These are phyloP conservation scores for Prunella himalayana DNA, from an alignment of 2,113 vertebrate species.

Conservation along the genomic window DNA sequence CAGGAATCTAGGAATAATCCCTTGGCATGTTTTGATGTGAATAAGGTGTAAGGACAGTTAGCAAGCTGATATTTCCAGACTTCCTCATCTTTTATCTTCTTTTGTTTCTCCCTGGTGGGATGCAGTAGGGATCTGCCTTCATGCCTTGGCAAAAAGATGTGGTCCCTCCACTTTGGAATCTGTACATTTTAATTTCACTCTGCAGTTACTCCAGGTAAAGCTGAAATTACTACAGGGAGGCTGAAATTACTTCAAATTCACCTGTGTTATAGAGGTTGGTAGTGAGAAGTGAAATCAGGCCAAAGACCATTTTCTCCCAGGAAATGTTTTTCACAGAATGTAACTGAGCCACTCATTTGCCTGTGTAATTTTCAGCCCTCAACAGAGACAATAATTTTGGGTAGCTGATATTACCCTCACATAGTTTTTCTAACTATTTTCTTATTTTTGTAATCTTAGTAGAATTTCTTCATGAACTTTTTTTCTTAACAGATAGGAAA, in stretches of 20 bases:
- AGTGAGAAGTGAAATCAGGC: neutral
- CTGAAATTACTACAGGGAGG: neutral
- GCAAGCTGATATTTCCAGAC: neutral
- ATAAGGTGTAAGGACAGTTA: neutral
- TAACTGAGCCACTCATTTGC: neutral
- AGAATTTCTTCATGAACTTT: neutral
- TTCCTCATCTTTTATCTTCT: neutral
- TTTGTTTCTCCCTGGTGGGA: neutral
- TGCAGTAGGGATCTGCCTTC: neutral
- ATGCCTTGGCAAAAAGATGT: neutral
- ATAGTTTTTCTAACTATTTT: neutral
- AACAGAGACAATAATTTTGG: neutral
- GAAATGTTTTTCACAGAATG: neutral
- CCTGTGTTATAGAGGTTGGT: neutral
- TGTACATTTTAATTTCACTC: neutral
- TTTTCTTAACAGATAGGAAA: neutral
- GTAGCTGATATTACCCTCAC: neutral
- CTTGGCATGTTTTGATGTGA: neutral
- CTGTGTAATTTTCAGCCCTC: neutral
- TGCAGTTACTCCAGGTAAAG: neutral
- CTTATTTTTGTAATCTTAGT: neutral
- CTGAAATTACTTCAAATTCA: neutral
- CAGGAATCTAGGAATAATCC: neutral
- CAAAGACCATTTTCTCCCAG: neutral
- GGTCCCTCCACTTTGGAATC: neutral